phyloP scores from a whole-genome alignment of 2,113 vertebrate genomes.

The Microtus oregoni region DNA sequence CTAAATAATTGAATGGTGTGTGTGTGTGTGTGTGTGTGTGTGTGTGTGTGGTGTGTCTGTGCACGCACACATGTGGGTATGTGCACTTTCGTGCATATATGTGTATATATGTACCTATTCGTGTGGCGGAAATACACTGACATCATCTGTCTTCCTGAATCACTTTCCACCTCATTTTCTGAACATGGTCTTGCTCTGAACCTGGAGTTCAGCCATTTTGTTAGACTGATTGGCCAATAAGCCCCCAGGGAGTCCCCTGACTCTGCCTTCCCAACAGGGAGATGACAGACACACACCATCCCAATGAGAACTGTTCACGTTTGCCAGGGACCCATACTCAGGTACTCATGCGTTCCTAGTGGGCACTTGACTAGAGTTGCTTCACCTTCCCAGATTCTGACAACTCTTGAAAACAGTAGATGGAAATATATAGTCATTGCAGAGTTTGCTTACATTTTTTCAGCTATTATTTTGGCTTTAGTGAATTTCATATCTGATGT shows the following conservation, averaged over 20 bases:
- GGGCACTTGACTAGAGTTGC: background rate
- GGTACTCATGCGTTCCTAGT: background rate
- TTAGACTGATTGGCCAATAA: background rate
- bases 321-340: background rate
- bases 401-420: background rate
- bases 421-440: background rate
- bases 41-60: too few relatives aligned
- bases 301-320: background rate
- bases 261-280: background rate
- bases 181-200: background rate
- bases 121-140: background rate
- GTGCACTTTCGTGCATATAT: background rate
- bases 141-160: background rate
- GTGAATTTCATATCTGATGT: background rate
- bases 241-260: too few relatives aligned
- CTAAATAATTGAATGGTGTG: background rate
- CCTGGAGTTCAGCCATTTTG: background rate
- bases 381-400: background rate
- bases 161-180: background rate
- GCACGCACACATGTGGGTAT: rapidly evolving
- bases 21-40: background rate
- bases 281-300: background rate
- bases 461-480: background rate
- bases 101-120: background rate
- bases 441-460: background rate